Conservation (phyloP, 2,113 vertebrate genomes). For the Muntiacus muntjak region DNA sequence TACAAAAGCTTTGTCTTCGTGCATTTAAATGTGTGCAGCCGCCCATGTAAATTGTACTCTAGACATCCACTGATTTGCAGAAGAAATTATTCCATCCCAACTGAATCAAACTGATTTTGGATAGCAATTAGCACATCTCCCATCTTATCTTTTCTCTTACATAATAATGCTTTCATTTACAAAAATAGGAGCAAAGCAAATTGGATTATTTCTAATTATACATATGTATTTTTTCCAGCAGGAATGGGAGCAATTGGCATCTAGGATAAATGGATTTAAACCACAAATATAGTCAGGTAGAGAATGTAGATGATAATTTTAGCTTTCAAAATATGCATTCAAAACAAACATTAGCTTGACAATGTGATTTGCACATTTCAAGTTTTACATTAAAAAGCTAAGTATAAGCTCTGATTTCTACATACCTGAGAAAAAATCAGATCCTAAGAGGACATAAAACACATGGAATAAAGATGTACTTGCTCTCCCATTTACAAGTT, state of each 20-base stretch:
- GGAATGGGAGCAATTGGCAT: neutral
- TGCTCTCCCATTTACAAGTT: neutral
- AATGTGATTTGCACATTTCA: neutral
- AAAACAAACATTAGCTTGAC: neutral
- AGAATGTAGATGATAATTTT: conserved; percentile 28
- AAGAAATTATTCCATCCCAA: neutral
- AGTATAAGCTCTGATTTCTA: neutral
- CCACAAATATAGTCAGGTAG: neutral
- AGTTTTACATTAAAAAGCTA: neutral
- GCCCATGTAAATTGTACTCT: neutral
- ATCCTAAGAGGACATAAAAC: neutral
- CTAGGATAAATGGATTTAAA: conserved; percentile 22
- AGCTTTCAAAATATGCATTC: conserved; percentile 20
- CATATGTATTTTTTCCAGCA: neutral
- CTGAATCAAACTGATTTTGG: neutral
- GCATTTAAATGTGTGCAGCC: neutral
- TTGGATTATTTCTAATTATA: neutral
- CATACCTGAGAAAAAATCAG: neutral
- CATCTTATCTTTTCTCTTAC: neutral
- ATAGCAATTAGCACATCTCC: neutral
- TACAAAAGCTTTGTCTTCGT: neutral
- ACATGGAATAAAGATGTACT: neutral
- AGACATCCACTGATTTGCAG: neutral
- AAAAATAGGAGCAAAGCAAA: conserved; percentile 14
- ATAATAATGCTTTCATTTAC: neutral